phyloP scores from a whole-genome alignment of 2,113 vertebrate species.

The Burhinus oedicnemus region DNA sequence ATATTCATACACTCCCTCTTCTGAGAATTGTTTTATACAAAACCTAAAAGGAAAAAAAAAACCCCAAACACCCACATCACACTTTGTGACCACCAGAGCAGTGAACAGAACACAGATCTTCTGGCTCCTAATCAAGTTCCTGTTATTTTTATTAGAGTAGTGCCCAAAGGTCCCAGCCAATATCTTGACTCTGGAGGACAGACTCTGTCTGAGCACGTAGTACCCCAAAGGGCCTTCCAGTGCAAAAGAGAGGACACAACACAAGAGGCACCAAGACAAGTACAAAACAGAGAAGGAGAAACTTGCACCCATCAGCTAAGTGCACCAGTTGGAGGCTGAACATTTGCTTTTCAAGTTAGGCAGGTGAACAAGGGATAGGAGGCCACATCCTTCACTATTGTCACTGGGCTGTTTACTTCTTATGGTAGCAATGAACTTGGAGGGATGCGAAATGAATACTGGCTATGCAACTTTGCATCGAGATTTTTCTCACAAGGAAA shows the following conservation, averaged over 20 bases:
- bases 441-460: background rate
- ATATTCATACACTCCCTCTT: background rate
- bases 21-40: background rate
- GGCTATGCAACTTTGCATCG: background rate
- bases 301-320: background rate
- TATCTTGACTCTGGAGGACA: background rate
- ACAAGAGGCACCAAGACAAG: background rate
- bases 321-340: background rate
- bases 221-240: background rate
- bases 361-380: background rate
- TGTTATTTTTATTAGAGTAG: conserved; percentile 11
- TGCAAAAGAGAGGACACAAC: background rate
- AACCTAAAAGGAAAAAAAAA: background rate
- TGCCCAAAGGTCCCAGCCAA: background rate
- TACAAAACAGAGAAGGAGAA: background rate
- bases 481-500: background rate
- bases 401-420: background rate
- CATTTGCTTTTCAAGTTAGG: background rate
- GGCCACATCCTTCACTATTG: background rate
- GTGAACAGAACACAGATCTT: conserved; percentile 37
- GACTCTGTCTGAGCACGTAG: background rate
- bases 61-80: background rate
- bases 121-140: conserved; percentile 27
- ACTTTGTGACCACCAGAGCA: conserved; percentile 22
- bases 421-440: background rate